A percentile compares a stretch with the other conserved stretches of the same genome.
Conservation (phyloP, 2,888 invertebrate genomes). For the Artemia sinica region DNA sequence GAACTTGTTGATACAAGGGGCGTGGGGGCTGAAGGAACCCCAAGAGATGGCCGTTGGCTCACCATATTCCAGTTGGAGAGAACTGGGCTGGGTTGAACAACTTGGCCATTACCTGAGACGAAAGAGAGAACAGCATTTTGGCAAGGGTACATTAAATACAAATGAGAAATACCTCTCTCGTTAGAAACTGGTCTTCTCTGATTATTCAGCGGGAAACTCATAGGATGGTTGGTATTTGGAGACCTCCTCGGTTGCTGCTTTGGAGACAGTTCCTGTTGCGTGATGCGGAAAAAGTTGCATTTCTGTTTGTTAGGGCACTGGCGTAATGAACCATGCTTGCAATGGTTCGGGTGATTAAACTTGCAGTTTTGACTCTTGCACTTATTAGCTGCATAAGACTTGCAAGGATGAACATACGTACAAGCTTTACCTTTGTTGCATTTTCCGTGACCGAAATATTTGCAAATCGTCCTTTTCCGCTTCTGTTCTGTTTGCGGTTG, state of each 20-base stretch:
- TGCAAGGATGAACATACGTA: neutral
- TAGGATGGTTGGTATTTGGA: neutral
- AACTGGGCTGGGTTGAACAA: neutral
- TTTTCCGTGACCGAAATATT: conserved; percentile 6
- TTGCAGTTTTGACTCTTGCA: neutral
- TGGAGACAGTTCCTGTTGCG: no score
- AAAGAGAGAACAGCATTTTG: conserved; percentile 12
- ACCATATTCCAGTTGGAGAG: neutral
- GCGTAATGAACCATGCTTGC: conserved; percentile 5
- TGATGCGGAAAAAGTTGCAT: neutral
- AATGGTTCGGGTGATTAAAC: conserved; percentile 2
- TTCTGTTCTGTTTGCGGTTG: conserved; percentile 9
- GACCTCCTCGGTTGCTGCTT: neutral
- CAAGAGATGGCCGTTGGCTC: conserved; percentile 6
- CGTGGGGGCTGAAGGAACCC: neutral
- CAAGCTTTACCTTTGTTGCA: conserved; percentile 10
- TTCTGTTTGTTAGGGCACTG: conserved; percentile 10
- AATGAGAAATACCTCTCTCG: neutral
- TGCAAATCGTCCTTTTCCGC: conserved; percentile 10
- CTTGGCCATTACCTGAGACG: conserved; percentile 1
- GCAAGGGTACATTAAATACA: conserved; percentile 7
- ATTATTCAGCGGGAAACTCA: neutral
- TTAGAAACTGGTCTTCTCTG: neutral
- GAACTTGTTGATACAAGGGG: neutral
- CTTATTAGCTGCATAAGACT: no score